These are phyloP conservation scores for Lonchura striata DNA, from an alignment of 2,113 vertebrate genomes.

Conservation along the genomic window DNA sequence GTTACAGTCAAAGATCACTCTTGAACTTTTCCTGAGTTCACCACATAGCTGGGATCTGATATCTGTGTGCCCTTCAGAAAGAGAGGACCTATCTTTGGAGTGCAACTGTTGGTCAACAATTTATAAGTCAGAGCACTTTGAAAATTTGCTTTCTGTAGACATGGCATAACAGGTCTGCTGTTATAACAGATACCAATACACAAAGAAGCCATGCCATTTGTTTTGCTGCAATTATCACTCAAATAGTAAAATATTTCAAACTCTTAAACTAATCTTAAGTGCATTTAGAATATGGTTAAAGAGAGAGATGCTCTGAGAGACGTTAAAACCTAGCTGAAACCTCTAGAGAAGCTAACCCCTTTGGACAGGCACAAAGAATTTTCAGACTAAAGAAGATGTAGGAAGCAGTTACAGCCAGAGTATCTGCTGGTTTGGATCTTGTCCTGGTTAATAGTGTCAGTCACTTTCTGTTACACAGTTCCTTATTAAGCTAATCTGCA, in stretches of 20 bases:
- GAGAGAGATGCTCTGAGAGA: not conserved
- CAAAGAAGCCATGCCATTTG: not conserved
- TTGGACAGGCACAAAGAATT: not conserved
- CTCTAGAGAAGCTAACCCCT: not conserved
- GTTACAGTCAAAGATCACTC: not conserved
- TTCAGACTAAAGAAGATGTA: not conserved
- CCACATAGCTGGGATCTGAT: not conserved
- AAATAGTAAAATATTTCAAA: not conserved
- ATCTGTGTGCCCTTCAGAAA: not conserved
- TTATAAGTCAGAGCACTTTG: fast-evolving
- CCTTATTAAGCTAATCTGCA: not conserved
- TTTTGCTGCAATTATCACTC: not conserved
- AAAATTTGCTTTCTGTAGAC: not conserved
- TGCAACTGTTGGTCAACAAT: fast-evolving
- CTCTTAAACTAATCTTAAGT: not conserved
- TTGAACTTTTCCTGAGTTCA: not conserved
- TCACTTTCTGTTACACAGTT: not conserved
- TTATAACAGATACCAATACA: not conserved
- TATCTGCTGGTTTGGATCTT: not conserved
- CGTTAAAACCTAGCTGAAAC: not conserved
- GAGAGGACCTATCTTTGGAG: not conserved
- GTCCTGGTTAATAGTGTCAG: not conserved
- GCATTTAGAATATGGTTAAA: not conserved
- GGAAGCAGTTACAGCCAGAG: not conserved
- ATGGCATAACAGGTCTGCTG: not conserved